Evolutionary conservation across 2,888 invertebrate genomes (phyloP).

Genomic region (Lasius platythorax): DNA sequence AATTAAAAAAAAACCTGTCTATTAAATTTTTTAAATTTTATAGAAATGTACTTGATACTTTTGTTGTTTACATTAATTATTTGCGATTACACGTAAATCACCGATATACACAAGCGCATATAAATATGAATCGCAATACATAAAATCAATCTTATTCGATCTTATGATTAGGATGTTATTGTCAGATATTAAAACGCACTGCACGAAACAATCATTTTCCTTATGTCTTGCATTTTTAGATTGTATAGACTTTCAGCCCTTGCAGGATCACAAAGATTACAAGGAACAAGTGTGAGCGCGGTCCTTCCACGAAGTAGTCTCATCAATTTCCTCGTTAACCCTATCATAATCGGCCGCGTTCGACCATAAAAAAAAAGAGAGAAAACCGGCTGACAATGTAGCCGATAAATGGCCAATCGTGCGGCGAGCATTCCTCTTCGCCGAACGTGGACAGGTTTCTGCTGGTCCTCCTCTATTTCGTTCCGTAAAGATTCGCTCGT

Average conservation of each 20-base stretch:
- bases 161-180: neutral
- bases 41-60: neutral
- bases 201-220: conserved; percentile 36
- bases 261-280: conserved; percentile 42
- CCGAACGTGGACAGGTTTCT: conserved; percentile 69
- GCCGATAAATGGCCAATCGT: conserved; percentile 75
- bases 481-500: conserved; percentile 59
- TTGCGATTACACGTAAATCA: neutral
- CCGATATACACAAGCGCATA: neutral
- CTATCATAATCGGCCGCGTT: conserved; percentile 51
- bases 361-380: neutral
- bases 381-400: conserved; percentile 41
- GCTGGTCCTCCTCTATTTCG: conserved; percentile 66
- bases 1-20: neutral
- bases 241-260: conserved; percentile 22
- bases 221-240: conserved; percentile 23
- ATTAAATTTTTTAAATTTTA: neutral
- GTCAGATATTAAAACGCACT: conserved; percentile 32
- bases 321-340: conserved; percentile 56
- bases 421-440: conserved; percentile 75
- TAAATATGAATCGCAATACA: conserved; percentile 7
- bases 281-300: conserved; percentile 46
- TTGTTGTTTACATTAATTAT: too few species aligned
- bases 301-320: conserved; percentile 52
- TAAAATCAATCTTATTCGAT: neutral